Evolutionary conservation across 1,140 invertebrate species (phyloP).

Genomic region (Brachionus rubens): DNA sequence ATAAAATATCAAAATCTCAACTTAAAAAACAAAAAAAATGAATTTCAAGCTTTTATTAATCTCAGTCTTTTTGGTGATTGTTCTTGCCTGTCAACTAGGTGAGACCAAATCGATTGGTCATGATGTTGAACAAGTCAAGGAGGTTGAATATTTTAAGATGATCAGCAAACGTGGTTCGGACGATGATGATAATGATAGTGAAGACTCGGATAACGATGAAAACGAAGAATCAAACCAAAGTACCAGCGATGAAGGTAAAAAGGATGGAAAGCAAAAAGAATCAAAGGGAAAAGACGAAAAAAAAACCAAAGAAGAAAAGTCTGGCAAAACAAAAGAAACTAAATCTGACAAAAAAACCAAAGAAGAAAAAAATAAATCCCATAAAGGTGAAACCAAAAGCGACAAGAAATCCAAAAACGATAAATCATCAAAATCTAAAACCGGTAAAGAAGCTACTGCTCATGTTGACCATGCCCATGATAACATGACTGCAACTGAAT

Average conservation of each 20-base stretch:
- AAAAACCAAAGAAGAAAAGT: background rate
- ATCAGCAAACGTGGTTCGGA: background rate
- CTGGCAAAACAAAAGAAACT: background rate
- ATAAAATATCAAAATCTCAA: background rate
- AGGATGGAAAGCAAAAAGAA: background rate
- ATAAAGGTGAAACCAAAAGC: background rate
- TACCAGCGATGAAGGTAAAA: conserved; percentile 9
- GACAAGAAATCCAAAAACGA: background rate
- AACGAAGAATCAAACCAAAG: background rate
- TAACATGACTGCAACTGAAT: too few species aligned
- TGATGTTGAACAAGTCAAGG: background rate
- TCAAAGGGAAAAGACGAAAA: background rate
- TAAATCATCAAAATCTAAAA: background rate
- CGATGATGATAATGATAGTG: background rate
- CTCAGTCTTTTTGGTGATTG: background rate
- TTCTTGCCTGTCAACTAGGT: background rate
- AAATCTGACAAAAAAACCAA: background rate
- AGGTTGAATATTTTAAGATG: background rate
- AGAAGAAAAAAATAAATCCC: background rate
- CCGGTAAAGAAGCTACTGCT: background rate
- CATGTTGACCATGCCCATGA: background rate
- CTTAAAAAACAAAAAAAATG: background rate
- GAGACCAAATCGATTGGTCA: background rate
- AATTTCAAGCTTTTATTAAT: conserved; percentile 2
- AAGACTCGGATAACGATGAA: background rate